A percentile compares a stretch with the other conserved stretches of the same genome.
Evolutionary conservation across 2,797 vertebrate species (phyloP).

Genomic region (Thaleichthys pacificus): DNA sequence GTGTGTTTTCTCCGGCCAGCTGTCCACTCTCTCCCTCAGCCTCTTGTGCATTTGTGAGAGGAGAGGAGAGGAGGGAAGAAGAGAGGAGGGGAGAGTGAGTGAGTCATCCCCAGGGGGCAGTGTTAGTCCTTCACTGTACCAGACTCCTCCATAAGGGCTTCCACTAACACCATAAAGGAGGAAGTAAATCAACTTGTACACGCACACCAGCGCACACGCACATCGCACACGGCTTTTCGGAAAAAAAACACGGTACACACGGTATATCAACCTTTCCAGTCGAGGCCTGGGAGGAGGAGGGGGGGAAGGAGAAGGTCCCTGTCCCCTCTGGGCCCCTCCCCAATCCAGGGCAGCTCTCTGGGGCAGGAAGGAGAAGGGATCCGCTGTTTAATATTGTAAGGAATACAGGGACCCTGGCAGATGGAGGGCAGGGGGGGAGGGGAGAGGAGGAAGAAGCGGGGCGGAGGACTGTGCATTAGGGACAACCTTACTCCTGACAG

Average conservation of each 20-base stretch:
- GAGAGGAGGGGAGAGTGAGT: conserved; percentile 18
- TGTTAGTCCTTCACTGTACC: conserved; percentile 68
- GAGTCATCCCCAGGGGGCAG: conserved; percentile 75
- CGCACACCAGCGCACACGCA: conserved; percentile 13
- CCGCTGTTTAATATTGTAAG: conserved; percentile 30
- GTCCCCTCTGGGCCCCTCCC: conserved; percentile 2
- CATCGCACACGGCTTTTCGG: background rate
- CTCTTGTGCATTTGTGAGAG: background rate
- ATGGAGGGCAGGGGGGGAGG: conserved; percentile 23
- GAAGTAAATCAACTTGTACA: background rate
- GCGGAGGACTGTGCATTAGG: conserved; percentile 17
- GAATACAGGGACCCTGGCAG: conserved; percentile 19
- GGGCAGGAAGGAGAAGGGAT: conserved; percentile 14
- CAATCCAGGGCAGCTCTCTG: conserved; percentile 16
- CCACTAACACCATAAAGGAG: conserved; percentile 8
- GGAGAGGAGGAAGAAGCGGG: background rate
- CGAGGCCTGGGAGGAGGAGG: background rate
- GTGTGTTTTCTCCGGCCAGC: conserved; percentile 1
- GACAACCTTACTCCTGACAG: conserved; percentile 2
- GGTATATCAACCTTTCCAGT: background rate
- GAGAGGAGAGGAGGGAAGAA: background rate
- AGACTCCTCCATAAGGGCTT: conserved; percentile 6
- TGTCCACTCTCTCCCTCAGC: conserved; percentile 3
- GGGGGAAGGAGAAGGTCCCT: background rate
- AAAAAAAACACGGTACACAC: background rate